Evolutionary conservation across 2,113 vertebrate species (phyloP).

Genomic region (Microcebus murinus): DNA sequence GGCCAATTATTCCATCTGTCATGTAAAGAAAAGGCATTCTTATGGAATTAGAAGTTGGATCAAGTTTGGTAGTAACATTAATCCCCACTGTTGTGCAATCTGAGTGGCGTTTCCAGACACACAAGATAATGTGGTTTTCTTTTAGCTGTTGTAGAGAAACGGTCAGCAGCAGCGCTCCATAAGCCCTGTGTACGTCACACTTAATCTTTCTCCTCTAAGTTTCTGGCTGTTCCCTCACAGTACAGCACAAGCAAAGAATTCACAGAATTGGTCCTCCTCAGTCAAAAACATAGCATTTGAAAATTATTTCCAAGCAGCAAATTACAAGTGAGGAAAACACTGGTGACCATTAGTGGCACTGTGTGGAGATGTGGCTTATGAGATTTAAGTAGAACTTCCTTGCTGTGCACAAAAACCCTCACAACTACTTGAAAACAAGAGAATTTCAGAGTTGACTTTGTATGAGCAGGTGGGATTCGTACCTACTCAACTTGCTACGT

Average conservation of each 20-base stretch:
- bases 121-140: not conserved
- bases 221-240: not conserved
- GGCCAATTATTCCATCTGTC: not conserved
- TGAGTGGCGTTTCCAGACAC: not conserved
- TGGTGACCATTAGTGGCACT: not conserved
- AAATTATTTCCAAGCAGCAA: not conserved
- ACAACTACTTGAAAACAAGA: not conserved
- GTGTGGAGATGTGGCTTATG: not conserved
- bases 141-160: not conserved
- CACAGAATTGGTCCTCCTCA: not conserved
- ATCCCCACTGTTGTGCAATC: not conserved
- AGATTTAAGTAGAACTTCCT: not conserved
- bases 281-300: not conserved
- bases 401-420: not conserved
- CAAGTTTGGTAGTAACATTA: not conserved
- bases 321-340: accelerated
- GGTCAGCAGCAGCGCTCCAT: not conserved
- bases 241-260: accelerated
- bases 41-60: not conserved
- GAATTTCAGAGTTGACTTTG: not conserved
- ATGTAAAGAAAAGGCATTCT: not conserved
- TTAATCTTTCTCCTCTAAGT: not conserved
- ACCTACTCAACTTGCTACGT: accelerated
- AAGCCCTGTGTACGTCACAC: not conserved
- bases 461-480: accelerated